Base-by-base conservation (phyloP, 2,113 vertebrate genomes). In the Canis aureus region DNA sequence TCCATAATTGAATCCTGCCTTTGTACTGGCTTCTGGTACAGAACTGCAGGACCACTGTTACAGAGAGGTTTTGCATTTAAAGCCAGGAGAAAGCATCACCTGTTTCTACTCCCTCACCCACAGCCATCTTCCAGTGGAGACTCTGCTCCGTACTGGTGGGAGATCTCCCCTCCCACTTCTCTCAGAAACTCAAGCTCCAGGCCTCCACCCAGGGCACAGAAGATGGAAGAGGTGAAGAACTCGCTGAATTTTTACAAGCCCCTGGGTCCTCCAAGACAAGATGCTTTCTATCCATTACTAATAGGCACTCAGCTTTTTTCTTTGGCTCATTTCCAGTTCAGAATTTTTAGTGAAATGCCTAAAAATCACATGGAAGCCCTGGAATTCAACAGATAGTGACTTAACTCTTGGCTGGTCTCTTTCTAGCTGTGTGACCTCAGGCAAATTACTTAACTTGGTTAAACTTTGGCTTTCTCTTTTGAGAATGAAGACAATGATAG, bases 301-400 rank as follows among this genome's bases (percentile, higher is more conserved):
- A 95, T 49, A 62, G 73, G 23, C 32, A 73, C 38, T 67, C 9
- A n/a, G 17, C 10, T 81, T 94, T 94, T 94, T 94, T 20, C 80
- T 78, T 62, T 79, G 64, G 57, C 51, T 98, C 38, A 76, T 89
- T 96, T 95, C 67, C 66, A 69, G 67, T 53, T 95, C 27, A 81
- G 73, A 69, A 94, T 94, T 97, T 91, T 91, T 79, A 62, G 60
- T 62, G 79, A 83, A 73, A 89, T 80, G 57, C 32, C 35, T 55
- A 83, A 90, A 67, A 67, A 95, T 94, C 35, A 74, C 67, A 69
- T 64, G n/a, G 51, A 80, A 74, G 49, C 51, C 59, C 62, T 74
- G 43, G 57, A 89, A 96, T 92, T 43, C 29, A 74, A 53, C 38
- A 81, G 82, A 91, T 53, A 85, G 0, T 76, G 49, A 74, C 32